phyloP scores from a whole-genome alignment of 2,113 vertebrate species.

The Paradoxurus hermaphroditus region DNA sequence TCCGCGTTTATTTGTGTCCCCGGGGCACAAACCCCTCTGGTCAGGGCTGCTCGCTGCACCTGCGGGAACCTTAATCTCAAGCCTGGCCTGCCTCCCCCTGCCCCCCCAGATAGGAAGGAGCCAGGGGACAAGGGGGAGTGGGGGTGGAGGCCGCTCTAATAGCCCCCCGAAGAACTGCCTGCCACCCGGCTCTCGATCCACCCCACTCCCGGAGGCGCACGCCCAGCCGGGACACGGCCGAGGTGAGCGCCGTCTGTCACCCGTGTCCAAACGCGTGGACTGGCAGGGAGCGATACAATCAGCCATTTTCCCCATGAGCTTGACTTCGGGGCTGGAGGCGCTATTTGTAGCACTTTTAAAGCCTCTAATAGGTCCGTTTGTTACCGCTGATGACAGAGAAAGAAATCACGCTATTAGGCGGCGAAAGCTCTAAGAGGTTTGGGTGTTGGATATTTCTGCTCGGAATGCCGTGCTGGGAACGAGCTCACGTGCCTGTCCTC shows the following conservation, averaged over 20 bases:
- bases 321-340: not conserved
- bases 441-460: not conserved
- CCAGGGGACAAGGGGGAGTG: not conserved
- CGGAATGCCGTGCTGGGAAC: accelerated
- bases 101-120: not conserved
- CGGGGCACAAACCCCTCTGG: accelerated
- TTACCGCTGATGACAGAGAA: slow-evolving; percentile 4
- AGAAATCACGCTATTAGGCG: not conserved
- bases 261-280: not conserved
- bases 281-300: not conserved
- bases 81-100: not conserved
- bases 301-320: not conserved
- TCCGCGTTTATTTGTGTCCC: accelerated
- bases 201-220: too few species aligned
- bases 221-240: accelerated
- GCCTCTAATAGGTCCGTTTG: slow-evolving; percentile 31
- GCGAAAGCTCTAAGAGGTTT: not conserved
- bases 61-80: too few species aligned
- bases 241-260: not conserved
- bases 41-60: not conserved
- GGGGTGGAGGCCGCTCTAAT: not conserved
- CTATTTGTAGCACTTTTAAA: not conserved
- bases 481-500: accelerated
- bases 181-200: accelerated
- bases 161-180: too few species aligned